These are phyloP conservation scores for Neotoma lepida DNA, from an alignment of 2,113 vertebrate genomes.

Conservation along the genomic window DNA sequence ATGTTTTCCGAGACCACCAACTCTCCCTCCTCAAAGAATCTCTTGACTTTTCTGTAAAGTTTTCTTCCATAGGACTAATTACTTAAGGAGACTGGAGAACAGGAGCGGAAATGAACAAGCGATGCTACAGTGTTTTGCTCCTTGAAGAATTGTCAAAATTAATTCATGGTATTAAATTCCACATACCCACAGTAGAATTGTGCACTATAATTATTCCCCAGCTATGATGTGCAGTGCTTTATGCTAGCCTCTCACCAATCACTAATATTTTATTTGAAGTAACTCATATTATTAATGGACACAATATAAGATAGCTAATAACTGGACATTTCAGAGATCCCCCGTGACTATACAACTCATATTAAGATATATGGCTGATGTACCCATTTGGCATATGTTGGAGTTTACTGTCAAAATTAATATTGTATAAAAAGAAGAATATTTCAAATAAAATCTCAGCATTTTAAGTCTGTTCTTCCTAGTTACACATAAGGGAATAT, in stretches of 20 bases:
- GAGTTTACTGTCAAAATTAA: background rate
- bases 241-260: background rate
- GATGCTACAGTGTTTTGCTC: constrained; percentile 63
- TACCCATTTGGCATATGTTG: background rate
- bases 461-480: background rate
- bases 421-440: background rate
- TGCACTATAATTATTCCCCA: constrained; percentile 68
- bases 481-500: background rate
- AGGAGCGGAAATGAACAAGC: constrained; percentile 73
- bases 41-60: constrained; percentile 36
- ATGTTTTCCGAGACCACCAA: constrained; percentile 58
- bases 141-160: constrained; percentile 73
- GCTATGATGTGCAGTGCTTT: constrained; percentile 54
- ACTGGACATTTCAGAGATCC: background rate
- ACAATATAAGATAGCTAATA: background rate
- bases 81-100: constrained; percentile 57
- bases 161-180: constrained; percentile 62
- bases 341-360: background rate
- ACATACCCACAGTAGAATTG: constrained; percentile 54
- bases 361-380: background rate
- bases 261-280: constrained; percentile 24
- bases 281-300: background rate
- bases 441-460: background rate
- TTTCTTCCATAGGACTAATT: constrained; percentile 71
- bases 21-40: constrained; percentile 46